Base-by-base conservation (phyloP, 2,113 vertebrate genomes). In the Ellobius talpinus region DNA sequence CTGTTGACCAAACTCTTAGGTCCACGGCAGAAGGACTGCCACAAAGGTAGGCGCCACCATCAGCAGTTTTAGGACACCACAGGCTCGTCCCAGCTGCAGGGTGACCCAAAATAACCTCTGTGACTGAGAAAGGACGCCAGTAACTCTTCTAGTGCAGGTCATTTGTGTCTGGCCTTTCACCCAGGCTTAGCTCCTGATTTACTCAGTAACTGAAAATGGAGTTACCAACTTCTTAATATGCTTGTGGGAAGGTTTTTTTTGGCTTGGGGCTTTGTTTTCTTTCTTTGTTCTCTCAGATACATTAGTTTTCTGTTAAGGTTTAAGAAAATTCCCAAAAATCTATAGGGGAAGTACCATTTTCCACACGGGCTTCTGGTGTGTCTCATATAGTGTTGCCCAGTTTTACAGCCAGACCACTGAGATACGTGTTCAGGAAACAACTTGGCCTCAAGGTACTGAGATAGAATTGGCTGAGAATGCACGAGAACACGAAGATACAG, bases 41-140 rank as follows among this genome's bases (percentile, higher is more conserved):
- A 29, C 61, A 63, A 39, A 52, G 45, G 78, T 2, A 61, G 81
- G 31, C 11, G 2, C 8, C 0, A 7, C 29, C 0, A 2, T 31
- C 26, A 29, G 33, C n/a, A 66, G 84, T 50, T 47, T 36, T 7
- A n/a, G 42, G 12, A 9, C 11, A 1, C 66, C 0, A 0, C 2
- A 2, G 36, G 31, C 36, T 17, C 5, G 10, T 50, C 52, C 74
- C 17, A 74, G 61, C 42, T 26, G 31, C 72, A 4, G 4, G 23
- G 52, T 61, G 5, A 13, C 55, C 52, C 52, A n/a, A 74, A 72
- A 76, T 72, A 16, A 9, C 36, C 58, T 9, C 8, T n/a, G 12
- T 78, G 33, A 19, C 45, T 33, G 58, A 58, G 58, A 4, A 42
- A 55, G 50, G 31, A 29, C 55, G 45, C 45, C 45, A 19, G 2